Base-by-base conservation (phyloP, 2,888 invertebrate species). In the Caenorhabditis panamensis region DNA sequence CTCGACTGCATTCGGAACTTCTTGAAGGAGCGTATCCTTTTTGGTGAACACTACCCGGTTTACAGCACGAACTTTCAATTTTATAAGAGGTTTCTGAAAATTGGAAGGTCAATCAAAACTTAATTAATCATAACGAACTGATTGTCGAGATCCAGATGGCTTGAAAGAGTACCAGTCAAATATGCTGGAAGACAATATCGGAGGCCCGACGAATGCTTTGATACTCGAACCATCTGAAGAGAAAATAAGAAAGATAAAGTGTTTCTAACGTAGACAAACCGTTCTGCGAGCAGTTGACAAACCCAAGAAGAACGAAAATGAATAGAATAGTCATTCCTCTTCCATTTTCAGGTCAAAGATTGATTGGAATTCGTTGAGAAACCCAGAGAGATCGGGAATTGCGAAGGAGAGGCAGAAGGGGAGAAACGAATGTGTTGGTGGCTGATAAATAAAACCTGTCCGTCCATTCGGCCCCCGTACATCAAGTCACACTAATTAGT, bases 401-500 rank as follows among this genome's bases (percentile, higher is more conserved):
- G 37, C n/a, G n/a, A n/a, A n/a, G n/a, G 41, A 53, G 67, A 66
- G 66, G 75, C 51, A 37, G 62, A 58, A 41, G 53, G 24, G 59
- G 64, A 73, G 56, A 72, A 28, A 66, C 36, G 11, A 58, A 41
- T 59, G 37, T 59, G 59, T 59, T 20, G 59, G 37, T 36, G 68
- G 54, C 31, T 41, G 64, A 75, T 62, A 59, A 62, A 76, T 68
- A 68, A 63, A 76, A 76, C 67, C 67, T 62, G 75, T 75, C 63
- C 56, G 31, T 47, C 53, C 22, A 28, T 67, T 31, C 31, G 62
- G 31, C 24, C 26, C 51, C 47, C 47, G 22, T 20, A 53, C 37
- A 26, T 44, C 69, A 47, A 53, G 66, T 66, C 75, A 53, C 75
- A 75, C 75, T 75, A 75, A 75, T 75, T 75, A 61, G 75, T 75